Conservation (phyloP, 2,888 invertebrate species). For the Pterobdella sp. region DNA sequence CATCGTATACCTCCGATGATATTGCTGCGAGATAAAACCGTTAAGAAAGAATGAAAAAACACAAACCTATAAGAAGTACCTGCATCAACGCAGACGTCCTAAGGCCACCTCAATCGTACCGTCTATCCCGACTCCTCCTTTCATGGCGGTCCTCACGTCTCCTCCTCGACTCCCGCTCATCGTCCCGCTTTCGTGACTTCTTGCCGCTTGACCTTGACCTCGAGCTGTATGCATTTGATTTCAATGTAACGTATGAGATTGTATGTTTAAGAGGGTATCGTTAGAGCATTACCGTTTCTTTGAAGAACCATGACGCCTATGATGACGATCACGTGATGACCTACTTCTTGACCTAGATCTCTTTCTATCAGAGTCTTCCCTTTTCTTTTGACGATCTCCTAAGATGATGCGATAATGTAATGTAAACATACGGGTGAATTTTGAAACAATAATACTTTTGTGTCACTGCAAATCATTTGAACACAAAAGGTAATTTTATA, state of each 20-base stretch:
- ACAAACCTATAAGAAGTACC: not conserved
- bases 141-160: not conserved
- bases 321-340: not conserved
- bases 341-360: not conserved
- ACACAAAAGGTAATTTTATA: too few relatives aligned
- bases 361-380: not conserved
- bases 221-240: not conserved
- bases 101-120: not conserved
- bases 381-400: not conserved
- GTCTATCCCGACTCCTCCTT: not conserved
- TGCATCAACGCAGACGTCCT: not conserved
- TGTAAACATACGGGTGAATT: not conserved
- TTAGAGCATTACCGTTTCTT: not conserved
- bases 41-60: not conserved
- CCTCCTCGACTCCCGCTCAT: not conserved
- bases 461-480: too few relatives aligned
- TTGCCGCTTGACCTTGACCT: not conserved
- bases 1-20: conserved; percentile 3
- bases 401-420: not conserved
- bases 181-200: not conserved
- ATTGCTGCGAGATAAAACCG: too few relatives aligned
- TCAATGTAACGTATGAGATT: not conserved
- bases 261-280: not conserved
- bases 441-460: too few relatives aligned
- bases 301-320: not conserved